Base-by-base conservation (phyloP, 2,113 vertebrate genomes). In the Pampusana beccarii region DNA sequence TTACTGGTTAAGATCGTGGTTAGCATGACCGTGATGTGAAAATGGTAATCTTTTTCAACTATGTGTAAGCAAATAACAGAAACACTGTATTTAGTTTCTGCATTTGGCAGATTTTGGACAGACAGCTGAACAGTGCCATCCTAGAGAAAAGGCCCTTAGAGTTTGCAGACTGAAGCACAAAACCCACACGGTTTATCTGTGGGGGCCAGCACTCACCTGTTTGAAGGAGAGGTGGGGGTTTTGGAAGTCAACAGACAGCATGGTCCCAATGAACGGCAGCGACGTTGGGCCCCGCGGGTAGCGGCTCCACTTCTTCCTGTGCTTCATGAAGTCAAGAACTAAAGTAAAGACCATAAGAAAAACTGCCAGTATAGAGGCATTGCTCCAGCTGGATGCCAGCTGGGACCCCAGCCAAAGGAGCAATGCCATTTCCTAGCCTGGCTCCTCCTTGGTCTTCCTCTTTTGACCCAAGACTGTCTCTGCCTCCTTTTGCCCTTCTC, bases 271-370 rank as follows among this genome's bases (percentile, higher is more conserved):
- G 34, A 97, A 95, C 0, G 98, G 98, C 74, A 97, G 36, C 0
- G 96, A 94, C 56, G 15, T 2, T 2, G 98, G 98, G 34, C 97
- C 97, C 0, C 97, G 97, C 0, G 98, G 98, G 85, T 98, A 98
- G 50, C 0, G 62, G 26, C 75, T 85, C 95, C 97, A 97, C 44
- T 19, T 75, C 46, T 18, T 85, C 25, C 92, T 89, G 75, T 91
- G 91, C 87, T 97, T 97, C 94, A 96, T 95, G 78, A 97, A 93
- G 81, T 98, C 98, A 46, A 98, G 16, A 44, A 98, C 16, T 11
- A 98, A 70, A 86, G 70, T 21, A 82, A 98, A 97, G 44, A 96
- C 23, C 8, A 46, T 31, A 7, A 97, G 10, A 12, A 91, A 96
- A 40, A 97, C 0, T 16, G 56, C 96, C 79, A 98, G 10, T 6